These are phyloP conservation scores for Pteropus rufus DNA, from an alignment of 2,797 vertebrate species.

Conservation along the genomic window DNA sequence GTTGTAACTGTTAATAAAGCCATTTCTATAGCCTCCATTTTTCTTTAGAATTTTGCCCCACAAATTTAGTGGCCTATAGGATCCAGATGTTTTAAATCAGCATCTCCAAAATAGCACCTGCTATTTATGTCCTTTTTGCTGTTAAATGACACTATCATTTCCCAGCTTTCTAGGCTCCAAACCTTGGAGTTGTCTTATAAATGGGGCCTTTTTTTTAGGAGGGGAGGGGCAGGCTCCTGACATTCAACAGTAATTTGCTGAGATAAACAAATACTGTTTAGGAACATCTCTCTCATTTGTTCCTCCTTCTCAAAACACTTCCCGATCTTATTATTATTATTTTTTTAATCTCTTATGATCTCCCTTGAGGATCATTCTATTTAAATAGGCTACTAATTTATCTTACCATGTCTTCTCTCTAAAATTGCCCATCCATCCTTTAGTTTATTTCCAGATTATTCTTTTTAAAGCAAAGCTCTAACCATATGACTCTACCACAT, in stretches of 20 bases:
- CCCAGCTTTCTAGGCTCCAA: not conserved
- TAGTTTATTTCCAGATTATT: not conserved
- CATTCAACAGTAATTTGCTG: not conserved
- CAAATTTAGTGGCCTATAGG: not conserved
- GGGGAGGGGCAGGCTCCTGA: not conserved
- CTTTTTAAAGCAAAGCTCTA: not conserved
- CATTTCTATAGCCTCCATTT: not conserved
- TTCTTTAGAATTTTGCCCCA: not conserved
- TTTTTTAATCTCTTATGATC: not conserved
- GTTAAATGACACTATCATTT: not conserved
- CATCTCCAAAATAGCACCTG: not conserved
- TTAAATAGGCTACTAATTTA: not conserved
- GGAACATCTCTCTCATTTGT: not conserved
- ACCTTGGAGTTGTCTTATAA: not conserved
- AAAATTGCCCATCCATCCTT: not conserved
- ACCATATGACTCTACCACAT: not conserved
- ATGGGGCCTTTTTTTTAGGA: not conserved
- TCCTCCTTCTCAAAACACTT: not conserved
- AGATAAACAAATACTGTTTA: not conserved
- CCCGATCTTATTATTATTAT: not conserved
- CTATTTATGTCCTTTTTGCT: not conserved
- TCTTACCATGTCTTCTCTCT: not conserved
- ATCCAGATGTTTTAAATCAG: not conserved
- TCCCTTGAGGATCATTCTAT: not conserved
- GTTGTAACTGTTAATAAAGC: not conserved